Percentiles rank a stretch among this genome's conserved stretches.
These are phyloP conservation scores for Gymnocypris eckloni DNA, from an alignment of 2,797 vertebrate species.

Conservation along the genomic window DNA sequence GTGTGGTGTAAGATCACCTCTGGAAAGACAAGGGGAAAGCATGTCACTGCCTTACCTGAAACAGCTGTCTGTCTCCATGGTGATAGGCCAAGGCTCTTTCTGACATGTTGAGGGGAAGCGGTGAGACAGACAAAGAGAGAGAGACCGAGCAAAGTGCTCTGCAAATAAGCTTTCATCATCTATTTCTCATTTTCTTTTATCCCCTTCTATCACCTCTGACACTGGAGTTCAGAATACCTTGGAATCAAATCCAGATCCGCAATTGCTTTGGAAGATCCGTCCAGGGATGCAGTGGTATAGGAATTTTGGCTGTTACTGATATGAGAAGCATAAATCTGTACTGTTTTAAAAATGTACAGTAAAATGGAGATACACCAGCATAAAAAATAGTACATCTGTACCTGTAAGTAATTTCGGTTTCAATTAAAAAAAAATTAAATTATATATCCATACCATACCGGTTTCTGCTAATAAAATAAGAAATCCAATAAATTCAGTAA, in stretches of 20 bases:
- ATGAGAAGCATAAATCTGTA: neutral
- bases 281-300: neutral
- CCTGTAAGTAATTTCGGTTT: neutral
- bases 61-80: conserved; percentile 83
- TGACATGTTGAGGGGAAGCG: conserved; percentile 50
- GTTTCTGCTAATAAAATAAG: neutral
- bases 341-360: neutral
- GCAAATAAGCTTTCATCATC: conserved; percentile 42
- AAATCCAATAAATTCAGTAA: neutral
- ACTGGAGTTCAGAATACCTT: conserved; percentile 4
- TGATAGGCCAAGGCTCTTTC: conserved; percentile 72
- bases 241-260: conserved; percentile 1
- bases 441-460: neutral
- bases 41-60: conserved; percentile 73
- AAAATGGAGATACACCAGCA: neutral
- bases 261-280: conserved; percentile 12
- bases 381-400: too few species aligned
- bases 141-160: neutral
- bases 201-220: neutral
- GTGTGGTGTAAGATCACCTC: conserved; percentile 35
- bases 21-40: conserved; percentile 49
- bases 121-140: conserved; percentile 44
- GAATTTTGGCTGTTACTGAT: neutral
- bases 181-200: conserved; percentile 41
- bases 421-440: neutral